phyloP scores from a whole-genome alignment of 64 coral and sea anemone species.

The Cladopsammia gracilis region DNA sequence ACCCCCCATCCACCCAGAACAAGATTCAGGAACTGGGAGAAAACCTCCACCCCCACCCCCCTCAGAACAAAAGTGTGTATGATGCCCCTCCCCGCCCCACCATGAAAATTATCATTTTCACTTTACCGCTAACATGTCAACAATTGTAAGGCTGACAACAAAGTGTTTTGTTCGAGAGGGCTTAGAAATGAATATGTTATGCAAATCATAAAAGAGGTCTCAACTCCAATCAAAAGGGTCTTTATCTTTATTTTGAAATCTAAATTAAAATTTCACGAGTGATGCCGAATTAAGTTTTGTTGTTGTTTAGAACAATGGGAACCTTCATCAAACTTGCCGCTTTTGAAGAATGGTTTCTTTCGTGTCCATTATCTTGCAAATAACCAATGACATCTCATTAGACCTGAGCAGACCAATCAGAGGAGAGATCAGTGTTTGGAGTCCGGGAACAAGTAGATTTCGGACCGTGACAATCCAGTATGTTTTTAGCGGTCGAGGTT shows the following conservation, averaged over 20 bases:
- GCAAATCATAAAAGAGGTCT: not conserved
- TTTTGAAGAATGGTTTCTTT: slow-evolving; percentile 7
- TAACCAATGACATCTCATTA: slow-evolving; percentile 28
- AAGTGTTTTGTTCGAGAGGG: no score
- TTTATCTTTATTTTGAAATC: slow-evolving; percentile 23
- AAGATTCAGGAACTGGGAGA: no score
- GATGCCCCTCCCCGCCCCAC: no score
- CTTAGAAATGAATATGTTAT: not conserved
- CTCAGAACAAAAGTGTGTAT: no score
- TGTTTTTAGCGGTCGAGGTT: not conserved
- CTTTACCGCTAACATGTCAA: no score
- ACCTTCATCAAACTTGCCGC: not conserved
- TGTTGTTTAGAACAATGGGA: slow-evolving; percentile 12
- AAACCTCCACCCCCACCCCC: no score
- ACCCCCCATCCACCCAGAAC: no score
- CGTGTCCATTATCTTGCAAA: slow-evolving; percentile 7
- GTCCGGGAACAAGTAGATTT: not conserved
- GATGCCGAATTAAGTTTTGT: not conserved
- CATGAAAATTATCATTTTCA: no score
- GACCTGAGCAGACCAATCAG: not conserved
- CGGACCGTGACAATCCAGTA: not conserved
- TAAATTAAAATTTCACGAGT: slow-evolving; percentile 40
- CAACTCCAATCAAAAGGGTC: not conserved
- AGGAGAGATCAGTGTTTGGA: not conserved
- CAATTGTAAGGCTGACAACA: no score